phyloP scores from a whole-genome alignment of 1,140 invertebrate genomes.

The Lerema accius region DNA sequence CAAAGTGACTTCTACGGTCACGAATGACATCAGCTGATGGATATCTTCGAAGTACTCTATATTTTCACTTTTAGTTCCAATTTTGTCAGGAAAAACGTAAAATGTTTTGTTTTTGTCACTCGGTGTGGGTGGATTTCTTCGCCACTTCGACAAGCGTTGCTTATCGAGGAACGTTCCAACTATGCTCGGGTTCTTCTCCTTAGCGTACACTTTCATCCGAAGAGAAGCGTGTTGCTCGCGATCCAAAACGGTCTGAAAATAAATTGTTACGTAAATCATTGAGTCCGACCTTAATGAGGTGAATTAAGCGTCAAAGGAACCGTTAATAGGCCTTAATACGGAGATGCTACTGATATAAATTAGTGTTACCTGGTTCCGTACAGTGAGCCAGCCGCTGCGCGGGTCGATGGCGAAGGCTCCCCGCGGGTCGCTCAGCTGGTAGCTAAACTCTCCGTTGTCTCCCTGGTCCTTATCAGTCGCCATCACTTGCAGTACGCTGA shows the following conservation, averaged over 20 bases:
- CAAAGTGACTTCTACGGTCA: conserved; percentile 90
- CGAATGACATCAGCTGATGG: conserved; percentile 84
- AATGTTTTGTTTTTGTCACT: conserved; percentile 71
- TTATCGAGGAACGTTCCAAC: conserved; percentile 73
- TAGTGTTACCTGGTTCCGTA: conserved; percentile 86
- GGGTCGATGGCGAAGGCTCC: conserved; percentile 92
- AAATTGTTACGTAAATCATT: too few relatives aligned
- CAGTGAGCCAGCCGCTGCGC: conserved; percentile 92
- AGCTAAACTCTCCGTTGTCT: conserved; percentile 92
- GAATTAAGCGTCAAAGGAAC: too few relatives aligned
- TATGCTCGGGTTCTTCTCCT: conserved; percentile 88
- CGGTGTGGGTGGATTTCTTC: conserved; percentile 48
- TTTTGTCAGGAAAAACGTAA: conserved; percentile 79
- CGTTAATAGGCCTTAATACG: too few relatives aligned
- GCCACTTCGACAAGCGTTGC: conserved; percentile 68
- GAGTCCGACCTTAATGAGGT: too few relatives aligned
- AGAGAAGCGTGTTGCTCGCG: conserved; percentile 88
- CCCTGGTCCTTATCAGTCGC: conserved; percentile 91
- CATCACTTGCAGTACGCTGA: conserved; percentile 91
- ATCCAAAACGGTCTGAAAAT: conserved; percentile 87
- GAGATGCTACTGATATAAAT: too few relatives aligned
- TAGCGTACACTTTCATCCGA: conserved; percentile 88
- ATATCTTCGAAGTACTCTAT: conserved; percentile 68
- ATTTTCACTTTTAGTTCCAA: conserved; percentile 69
- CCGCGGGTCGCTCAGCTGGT: conserved; percentile 88